phyloP scores from a whole-genome alignment of 2,113 vertebrate species.

The Hippolais icterina region DNA sequence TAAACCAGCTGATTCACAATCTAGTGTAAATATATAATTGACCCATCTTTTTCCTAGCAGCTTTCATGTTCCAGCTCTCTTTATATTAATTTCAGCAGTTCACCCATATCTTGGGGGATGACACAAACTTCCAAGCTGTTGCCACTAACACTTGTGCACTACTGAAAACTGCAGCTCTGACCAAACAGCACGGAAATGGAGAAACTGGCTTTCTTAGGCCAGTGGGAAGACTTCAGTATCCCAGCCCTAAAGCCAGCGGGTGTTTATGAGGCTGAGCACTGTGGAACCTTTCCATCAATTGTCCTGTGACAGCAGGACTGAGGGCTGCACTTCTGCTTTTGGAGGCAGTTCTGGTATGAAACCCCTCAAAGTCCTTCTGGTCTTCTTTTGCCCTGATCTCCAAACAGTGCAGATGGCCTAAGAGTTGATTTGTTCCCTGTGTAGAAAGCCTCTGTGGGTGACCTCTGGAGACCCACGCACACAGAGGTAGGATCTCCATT shows the following conservation, averaged over 20 bases:
- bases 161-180: neutral
- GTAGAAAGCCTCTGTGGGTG: neutral
- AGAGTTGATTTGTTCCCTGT: neutral
- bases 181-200: neutral
- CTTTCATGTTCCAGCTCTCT: neutral
- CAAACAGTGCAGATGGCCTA: neutral
- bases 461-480: neutral
- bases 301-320: neutral
- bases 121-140: neutral
- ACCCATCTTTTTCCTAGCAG: neutral
- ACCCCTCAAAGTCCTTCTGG: neutral
- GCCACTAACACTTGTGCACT: neutral
- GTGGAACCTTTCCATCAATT: neutral
- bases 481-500: neutral
- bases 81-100: neutral
- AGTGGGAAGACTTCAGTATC: neutral
- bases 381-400: neutral
- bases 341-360: neutral
- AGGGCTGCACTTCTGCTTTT: neutral
- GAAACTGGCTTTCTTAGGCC: neutral
- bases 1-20: neutral
- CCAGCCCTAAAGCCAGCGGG: neutral
- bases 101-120: neutral
- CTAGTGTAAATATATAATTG: constrained; percentile 7
- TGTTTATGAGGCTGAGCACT: neutral